A percentile compares a stretch with the other conserved stretches of the same genome.
phyloP scores from a whole-genome alignment of 2,797 vertebrate genomes.

The Muscicapa striata region DNA sequence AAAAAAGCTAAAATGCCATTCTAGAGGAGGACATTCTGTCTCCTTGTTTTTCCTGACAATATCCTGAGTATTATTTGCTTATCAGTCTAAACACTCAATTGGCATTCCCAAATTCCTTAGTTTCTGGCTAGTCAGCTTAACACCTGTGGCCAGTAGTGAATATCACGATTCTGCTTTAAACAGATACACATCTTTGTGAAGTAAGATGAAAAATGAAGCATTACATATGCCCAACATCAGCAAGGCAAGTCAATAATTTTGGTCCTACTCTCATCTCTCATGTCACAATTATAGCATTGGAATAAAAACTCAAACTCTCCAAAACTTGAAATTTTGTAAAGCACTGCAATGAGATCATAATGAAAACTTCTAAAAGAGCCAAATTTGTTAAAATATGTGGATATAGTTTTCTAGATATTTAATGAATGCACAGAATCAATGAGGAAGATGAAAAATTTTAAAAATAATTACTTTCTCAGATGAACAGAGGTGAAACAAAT shows the following conservation, averaged over 20 bases:
- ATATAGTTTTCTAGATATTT: background rate
- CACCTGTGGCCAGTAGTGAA: background rate
- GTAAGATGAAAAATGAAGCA: background rate
- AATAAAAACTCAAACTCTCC: background rate
- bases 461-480: background rate
- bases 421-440: background rate
- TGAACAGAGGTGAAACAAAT: background rate
- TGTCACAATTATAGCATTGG: background rate
- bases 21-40: background rate
- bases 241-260: background rate
- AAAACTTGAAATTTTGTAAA: background rate
- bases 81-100: background rate
- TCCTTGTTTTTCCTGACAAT: background rate
- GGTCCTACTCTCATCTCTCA: background rate
- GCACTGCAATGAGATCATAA: background rate
- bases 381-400: background rate
- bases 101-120: background rate
- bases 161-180: background rate
- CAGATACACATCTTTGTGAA: background rate
- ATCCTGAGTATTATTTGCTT: background rate
- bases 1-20: background rate
- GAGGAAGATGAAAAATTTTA: background rate
- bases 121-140: background rate
- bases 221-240: background rate
- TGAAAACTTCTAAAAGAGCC: background rate